Percentiles rank a stretch among this genome's conserved stretches.
phyloP scores from a whole-genome alignment of 2,888 invertebrate species.

The Celastrina argiolus region DNA sequence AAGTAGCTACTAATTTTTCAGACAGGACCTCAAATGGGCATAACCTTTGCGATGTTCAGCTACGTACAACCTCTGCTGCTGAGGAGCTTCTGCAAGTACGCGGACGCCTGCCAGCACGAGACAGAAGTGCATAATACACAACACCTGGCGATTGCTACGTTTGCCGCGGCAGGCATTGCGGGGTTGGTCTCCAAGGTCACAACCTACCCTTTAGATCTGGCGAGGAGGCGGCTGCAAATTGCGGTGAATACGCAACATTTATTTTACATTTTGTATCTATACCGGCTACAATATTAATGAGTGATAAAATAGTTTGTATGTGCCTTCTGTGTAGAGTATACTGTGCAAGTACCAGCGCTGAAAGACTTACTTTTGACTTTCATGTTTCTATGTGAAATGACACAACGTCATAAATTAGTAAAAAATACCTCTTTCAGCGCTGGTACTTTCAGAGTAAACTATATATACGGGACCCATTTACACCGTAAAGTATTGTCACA shows the following conservation, averaged over 20 bases:
- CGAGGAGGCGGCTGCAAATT: slow-evolving; percentile 90
- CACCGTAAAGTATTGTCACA: no score
- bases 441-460: no score
- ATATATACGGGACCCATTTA: no score
- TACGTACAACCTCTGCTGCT: slow-evolving; percentile 48
- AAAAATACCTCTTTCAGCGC: no score
- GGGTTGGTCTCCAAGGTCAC: slow-evolving; percentile 87
- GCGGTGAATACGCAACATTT: slow-evolving; percentile 79
- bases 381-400: no score
- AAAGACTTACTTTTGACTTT: no score
- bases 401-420: no score
- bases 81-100: slow-evolving; percentile 32
- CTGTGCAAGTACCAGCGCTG: no score
- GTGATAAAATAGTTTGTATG: no score
- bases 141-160: slow-evolving; percentile 52
- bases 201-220: slow-evolving; percentile 92
- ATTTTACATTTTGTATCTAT: no score
- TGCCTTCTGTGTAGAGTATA: no score
- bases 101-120: slow-evolving; percentile 28
- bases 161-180: slow-evolving; percentile 81
- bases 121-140: slow-evolving; percentile 41
- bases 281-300: no score
- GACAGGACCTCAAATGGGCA: slow-evolving; percentile 63
- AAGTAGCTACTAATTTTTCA: slow-evolving; percentile 36
- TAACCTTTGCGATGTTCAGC: slow-evolving; percentile 59